These are phyloP conservation scores for Epinotia demarniana DNA, from an alignment of 2,888 invertebrate genomes.

Conservation along the genomic window DNA sequence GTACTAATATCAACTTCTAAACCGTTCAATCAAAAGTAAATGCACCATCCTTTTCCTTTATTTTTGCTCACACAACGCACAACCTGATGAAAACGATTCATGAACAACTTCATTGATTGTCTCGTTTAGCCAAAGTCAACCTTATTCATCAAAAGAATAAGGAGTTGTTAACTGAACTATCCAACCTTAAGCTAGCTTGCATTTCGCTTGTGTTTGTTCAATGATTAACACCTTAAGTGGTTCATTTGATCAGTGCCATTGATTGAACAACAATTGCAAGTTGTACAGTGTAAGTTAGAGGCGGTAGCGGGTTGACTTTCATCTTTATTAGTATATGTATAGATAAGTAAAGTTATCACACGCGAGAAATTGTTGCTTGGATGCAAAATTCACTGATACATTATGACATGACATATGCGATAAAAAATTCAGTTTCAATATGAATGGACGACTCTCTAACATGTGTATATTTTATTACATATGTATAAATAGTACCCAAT, in stretches of 20 bases:
- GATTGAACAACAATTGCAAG: constrained; percentile 53
- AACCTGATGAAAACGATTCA: constrained; percentile 1
- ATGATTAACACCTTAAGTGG: constrained; percentile 69
- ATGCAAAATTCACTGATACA: no score
- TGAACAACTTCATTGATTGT: constrained; percentile 1
- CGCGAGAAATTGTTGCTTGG: no score
- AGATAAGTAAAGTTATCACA: not conserved
- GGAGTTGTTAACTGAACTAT: not conserved
- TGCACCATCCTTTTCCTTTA: constrained; percentile 7
- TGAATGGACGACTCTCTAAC: no score
- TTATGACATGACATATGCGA: no score
- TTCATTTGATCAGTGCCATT: constrained; percentile 62
- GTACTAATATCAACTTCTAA: not conserved
- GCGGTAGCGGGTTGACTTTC: constrained; percentile 22
- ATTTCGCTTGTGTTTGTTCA: constrained; percentile 52
- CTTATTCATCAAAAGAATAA: not conserved
- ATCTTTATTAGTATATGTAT: not conserved
- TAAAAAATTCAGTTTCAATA: no score
- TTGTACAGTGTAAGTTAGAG: constrained; percentile 27
- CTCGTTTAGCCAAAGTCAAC: not conserved
- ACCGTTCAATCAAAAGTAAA: constrained; percentile 12
- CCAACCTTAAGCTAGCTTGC: constrained; percentile 7
- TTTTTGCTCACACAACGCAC: constrained; percentile 1
- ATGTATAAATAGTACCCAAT: no score
- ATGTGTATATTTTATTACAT: no score